A percentile compares a stretch with the other conserved stretches of the same genome.
Evolutionary conservation across 2,888 invertebrate species (phyloP).

Genomic region (Scaeva pyrastri): DNA sequence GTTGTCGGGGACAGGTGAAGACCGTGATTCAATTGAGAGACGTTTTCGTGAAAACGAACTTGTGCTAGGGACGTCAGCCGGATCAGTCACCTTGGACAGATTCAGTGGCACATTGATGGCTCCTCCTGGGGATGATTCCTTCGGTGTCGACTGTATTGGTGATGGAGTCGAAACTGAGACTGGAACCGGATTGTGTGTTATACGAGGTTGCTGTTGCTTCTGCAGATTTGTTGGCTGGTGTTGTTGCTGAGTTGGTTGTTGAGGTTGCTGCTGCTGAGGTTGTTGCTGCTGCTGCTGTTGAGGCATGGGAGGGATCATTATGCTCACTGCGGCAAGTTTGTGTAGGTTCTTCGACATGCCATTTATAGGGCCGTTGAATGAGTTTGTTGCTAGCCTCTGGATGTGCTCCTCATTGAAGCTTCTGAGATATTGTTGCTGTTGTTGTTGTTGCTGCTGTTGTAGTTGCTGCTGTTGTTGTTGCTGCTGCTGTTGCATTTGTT

Average conservation of each 20-base stretch:
- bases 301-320: slow-evolving; percentile 66
- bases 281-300: slow-evolving; percentile 65
- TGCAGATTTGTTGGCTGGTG: slow-evolving; percentile 38
- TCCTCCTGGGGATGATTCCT: slow-evolving; percentile 74
- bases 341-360: slow-evolving; percentile 79
- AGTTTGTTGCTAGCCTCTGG: slow-evolving; percentile 54
- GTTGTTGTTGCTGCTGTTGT: slow-evolving; percentile 66
- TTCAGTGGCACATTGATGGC: slow-evolving; percentile 78
- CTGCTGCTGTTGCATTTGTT: slow-evolving; percentile 72
- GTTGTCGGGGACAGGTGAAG: slow-evolving; percentile 69
- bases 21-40: slow-evolving; percentile 77
- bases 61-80: slow-evolving; percentile 51
- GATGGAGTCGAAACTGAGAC: slow-evolving; percentile 41
- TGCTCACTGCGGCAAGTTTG: slow-evolving; percentile 70
- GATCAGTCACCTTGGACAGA: slow-evolving; percentile 77
- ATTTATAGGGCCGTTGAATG: slow-evolving; percentile 76
- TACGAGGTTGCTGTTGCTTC: slow-evolving; percentile 54
- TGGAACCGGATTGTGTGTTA: slow-evolving; percentile 42
- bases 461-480: slow-evolving; percentile 20
- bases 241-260: slow-evolving; percentile 17
- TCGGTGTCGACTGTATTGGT: slow-evolving; percentile 20
- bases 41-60: slow-evolving; percentile 77
- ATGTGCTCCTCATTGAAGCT: slow-evolving; percentile 74
- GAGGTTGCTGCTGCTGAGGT: slow-evolving; percentile 41
- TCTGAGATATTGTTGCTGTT: slow-evolving; percentile 76